A percentile compares a stretch with the other conserved stretches of the same genome.
phyloP scores from a whole-genome alignment of 2,888 invertebrate genomes.

The Campopleginae sp. region DNA sequence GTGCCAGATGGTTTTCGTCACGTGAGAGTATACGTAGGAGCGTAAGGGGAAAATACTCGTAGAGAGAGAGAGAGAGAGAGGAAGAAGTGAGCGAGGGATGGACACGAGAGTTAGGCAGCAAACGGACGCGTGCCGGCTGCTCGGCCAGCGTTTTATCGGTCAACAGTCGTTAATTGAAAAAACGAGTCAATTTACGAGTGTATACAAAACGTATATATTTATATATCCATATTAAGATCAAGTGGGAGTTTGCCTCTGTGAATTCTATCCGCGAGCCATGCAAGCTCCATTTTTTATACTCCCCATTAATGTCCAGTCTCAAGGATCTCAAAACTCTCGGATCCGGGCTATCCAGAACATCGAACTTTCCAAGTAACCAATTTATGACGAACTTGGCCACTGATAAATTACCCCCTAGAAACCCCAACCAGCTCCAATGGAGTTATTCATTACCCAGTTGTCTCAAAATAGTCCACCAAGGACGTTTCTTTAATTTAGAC shows the following conservation, averaged over 20 bases:
- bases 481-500: neutral
- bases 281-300: conserved; percentile 13
- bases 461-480: neutral
- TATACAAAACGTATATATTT: neutral
- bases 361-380: neutral
- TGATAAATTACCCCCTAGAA: neutral
- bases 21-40: conserved; percentile 53
- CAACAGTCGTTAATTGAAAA: conserved; percentile 75
- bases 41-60: conserved; percentile 49
- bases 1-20: conserved; percentile 67
- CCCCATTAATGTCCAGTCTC: conserved; percentile 32
- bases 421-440: neutral
- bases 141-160: conserved; percentile 71
- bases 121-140: conserved; percentile 74
- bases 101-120: conserved; percentile 40
- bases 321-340: conserved; percentile 21
- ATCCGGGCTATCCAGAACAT: conserved; percentile 17
- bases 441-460: neutral
- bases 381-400: conserved; percentile 29
- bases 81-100: conserved; percentile 53
- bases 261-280: conserved; percentile 9
- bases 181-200: conserved; percentile 70
- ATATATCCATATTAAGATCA: conserved; percentile 13
- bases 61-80: conserved; percentile 11
- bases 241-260: conserved; percentile 18